phyloP scores from a whole-genome alignment of 2,113 vertebrate genomes.

The Tachycineta bicolor region DNA sequence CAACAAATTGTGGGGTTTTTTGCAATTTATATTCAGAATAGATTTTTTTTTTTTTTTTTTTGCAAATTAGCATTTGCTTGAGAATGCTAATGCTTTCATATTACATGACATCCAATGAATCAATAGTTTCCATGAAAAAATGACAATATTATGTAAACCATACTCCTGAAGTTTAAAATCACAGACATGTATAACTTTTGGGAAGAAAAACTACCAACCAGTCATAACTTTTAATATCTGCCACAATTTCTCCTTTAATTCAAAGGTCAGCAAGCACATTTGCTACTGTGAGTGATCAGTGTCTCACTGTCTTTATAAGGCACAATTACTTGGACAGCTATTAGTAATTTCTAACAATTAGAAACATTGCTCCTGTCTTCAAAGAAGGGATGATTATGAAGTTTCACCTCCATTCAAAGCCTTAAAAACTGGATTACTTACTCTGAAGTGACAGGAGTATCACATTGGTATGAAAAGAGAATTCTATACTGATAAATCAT shows the following conservation, averaged over 20 bases:
- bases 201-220: background rate
- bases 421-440: constrained; percentile 4
- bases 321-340: constrained; percentile 34
- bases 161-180: background rate
- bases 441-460: background rate
- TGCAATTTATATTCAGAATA: background rate
- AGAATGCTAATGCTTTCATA: background rate
- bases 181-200: background rate
- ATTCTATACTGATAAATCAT: constrained; percentile 7
- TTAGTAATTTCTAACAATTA: constrained; percentile 53
- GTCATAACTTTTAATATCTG: constrained; percentile 40
- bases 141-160: background rate
- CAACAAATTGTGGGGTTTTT: background rate
- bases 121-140: background rate
- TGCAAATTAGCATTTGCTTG: constrained; percentile 15
- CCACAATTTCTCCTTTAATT: constrained; percentile 38
- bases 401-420: constrained; percentile 5
- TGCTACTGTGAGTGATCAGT: constrained; percentile 29
- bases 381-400: background rate
- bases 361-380: background rate
- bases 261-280: constrained; percentile 51
- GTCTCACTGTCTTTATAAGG: background rate
- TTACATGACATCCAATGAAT: background rate
- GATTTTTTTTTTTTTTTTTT: background rate
- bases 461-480: background rate